A percentile compares a stretch with the other conserved stretches of the same genome.
Evolutionary conservation across 92 coral and sea anemone genomes (phyloP).

Genomic region (Phenganax subtilis): DNA sequence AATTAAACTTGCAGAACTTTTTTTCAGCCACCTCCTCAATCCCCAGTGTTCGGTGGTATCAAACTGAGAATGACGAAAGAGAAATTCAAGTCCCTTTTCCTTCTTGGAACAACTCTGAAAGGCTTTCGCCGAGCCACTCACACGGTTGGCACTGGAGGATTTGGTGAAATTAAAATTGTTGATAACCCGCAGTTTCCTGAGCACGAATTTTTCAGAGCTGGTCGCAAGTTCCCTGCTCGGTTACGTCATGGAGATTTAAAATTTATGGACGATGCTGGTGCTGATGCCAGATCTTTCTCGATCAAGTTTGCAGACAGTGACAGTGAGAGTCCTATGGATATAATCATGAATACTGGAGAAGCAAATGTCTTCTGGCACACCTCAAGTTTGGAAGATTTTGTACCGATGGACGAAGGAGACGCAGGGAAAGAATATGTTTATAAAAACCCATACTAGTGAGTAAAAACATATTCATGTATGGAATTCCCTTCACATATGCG

Average conservation of each 20-base stretch:
- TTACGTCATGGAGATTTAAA: constrained; percentile 61
- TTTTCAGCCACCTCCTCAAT: constrained; percentile 41
- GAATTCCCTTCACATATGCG: too few species aligned
- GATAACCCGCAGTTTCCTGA: constrained; percentile 70
- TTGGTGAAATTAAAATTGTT: constrained; percentile 51
- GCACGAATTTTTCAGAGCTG: constrained; percentile 64
- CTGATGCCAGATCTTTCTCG: constrained; percentile 65
- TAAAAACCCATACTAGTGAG: constrained; percentile 65
- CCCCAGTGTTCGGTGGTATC: constrained; percentile 26
- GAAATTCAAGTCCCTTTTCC: constrained; percentile 27
- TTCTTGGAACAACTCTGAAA: constrained; percentile 31
- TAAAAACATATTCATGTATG: background rate
- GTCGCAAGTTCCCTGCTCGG: constrained; percentile 58
- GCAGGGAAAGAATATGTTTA: constrained; percentile 54
- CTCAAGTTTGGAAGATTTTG: constrained; percentile 49
- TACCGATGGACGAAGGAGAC: constrained; percentile 41
- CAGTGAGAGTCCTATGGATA: constrained; percentile 63
- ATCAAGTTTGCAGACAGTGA: constrained; percentile 77
- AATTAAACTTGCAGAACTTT: too few species aligned
- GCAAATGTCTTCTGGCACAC: constrained; percentile 64
- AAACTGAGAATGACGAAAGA: constrained; percentile 1
- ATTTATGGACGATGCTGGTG: constrained; percentile 55
- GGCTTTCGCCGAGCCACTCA: constrained; percentile 42
- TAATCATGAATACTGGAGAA: constrained; percentile 66
- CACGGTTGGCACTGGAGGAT: constrained; percentile 48